A percentile compares a stretch with the other conserved stretches of the same genome.
Evolutionary conservation across 2,113 vertebrate genomes (phyloP).

Genomic region (Corythornis vintsioides): DNA sequence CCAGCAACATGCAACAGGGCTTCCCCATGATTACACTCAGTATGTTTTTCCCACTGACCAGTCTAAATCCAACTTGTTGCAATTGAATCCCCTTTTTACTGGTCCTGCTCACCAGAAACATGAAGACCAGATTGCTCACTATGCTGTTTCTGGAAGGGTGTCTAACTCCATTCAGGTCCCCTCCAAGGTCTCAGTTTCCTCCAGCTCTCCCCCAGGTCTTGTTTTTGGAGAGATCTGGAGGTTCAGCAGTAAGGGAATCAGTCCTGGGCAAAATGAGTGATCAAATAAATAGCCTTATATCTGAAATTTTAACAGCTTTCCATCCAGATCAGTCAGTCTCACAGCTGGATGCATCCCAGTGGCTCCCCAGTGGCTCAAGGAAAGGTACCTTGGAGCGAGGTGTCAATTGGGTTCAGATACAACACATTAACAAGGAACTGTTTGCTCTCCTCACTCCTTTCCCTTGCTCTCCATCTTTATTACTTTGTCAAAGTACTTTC

Average conservation of each 20-base stretch:
- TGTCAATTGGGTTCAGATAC: neutral
- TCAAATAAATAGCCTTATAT: neutral
- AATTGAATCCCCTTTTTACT: neutral
- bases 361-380: neutral
- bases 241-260: neutral
- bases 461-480: conserved; percentile 39
- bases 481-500: conserved; percentile 64
- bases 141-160: neutral
- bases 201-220: neutral
- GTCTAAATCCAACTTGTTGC: neutral
- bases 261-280: neutral
- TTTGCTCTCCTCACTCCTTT: neutral
- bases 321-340: neutral
- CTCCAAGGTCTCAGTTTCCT: neutral
- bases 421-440: neutral
- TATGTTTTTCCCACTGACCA: neutral
- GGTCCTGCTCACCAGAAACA: neutral
- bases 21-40: neutral
- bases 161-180: neutral
- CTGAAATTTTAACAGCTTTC: neutral
- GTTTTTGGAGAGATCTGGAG: neutral
- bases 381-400: neutral
- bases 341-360: neutral
- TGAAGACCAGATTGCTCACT: neutral
- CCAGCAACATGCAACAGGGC: neutral